Base-by-base conservation (phyloP, 2,888 invertebrate genomes). In the Drosophila kuntzei region DNA sequence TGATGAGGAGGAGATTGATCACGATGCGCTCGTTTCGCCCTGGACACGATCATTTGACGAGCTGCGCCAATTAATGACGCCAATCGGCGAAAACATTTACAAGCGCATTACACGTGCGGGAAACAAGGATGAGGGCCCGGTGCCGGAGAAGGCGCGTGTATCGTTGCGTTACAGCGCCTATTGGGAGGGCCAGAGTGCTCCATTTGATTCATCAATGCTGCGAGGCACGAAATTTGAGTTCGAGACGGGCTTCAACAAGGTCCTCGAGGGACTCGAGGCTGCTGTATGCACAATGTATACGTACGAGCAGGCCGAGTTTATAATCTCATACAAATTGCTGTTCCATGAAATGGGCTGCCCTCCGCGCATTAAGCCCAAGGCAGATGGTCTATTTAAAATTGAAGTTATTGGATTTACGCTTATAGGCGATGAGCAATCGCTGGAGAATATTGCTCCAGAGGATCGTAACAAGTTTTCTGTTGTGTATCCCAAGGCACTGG, bases 271-370 rank as follows among this genome's bases (percentile, higher is more conserved):
- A 0, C 90, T 97, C 11, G 95, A 96, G 75, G 91, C 95, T 5
- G 97, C 95, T 0, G 93, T 98, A 7, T 91, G 93, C 53, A 94
- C 96, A 0, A 98, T 98, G 98, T 92, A 94, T 78, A 94, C 95
- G n/a, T 95, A 95, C 43, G 98, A 98, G 92, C 93, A 95, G 67
- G 93, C 98, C 0, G 93, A 96, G 53, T 97, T 98, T 90, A 91
- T 97, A 0, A 93, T 98, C 22, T 93, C 95, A 6, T 95, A 96
- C 50, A 92, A 95, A 66, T 94, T 95, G 67, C 96, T 96, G 61
- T 98, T 95, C 91, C 96, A 96, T 1, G 93, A 94, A 78, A 79
- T 95, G 78, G 98, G 98, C 0, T 95, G 96, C 74, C 94, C 95
- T 12, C 97, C 97, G 0, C 93, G 97, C 65, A 95, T 98, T 54